Evolutionary conservation across 30 jellyfish, hydroid and myxozoan species (phyloP).

Genomic region (Nemopilema nomurai): DNA sequence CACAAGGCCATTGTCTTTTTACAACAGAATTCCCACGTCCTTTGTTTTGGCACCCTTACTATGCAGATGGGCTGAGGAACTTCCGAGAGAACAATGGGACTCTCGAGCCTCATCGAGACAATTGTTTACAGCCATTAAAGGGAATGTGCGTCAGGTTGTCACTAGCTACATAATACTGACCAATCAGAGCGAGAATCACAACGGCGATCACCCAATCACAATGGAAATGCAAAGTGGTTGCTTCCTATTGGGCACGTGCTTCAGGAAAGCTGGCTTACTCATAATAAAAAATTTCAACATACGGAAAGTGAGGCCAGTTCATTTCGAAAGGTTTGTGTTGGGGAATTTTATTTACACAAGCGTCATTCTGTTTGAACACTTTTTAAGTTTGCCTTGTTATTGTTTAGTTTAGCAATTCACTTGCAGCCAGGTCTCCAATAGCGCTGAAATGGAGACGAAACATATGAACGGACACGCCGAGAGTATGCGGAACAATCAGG

Average conservation of each 20-base stretch:
- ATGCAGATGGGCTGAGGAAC: slow-evolving; percentile 52
- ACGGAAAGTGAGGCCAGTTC: slow-evolving; percentile 85
- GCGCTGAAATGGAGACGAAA: slow-evolving; percentile 56
- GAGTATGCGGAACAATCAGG: slow-evolving; percentile 41
- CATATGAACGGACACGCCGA: slow-evolving; percentile 83
- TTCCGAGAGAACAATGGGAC: slow-evolving; percentile 45
- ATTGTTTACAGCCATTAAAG: slow-evolving; percentile 65
- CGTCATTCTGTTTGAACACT: slow-evolving; percentile 67
- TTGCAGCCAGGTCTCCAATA: neutral
- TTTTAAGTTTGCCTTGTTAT: slow-evolving; percentile 43
- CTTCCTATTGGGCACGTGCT: slow-evolving; percentile 77
- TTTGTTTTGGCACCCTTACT: slow-evolving; percentile 43
- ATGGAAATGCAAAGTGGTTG: slow-evolving; percentile 53
- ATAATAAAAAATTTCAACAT: slow-evolving; percentile 76
- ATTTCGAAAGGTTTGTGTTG: slow-evolving; percentile 69
- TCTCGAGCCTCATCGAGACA: slow-evolving; percentile 18
- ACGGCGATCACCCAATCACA: slow-evolving; percentile 64
- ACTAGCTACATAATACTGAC: slow-evolving; percentile 58
- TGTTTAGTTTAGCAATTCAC: slow-evolving; percentile 45
- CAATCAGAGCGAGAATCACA: slow-evolving; percentile 50
- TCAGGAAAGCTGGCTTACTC: slow-evolving; percentile 70
- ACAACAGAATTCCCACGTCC: slow-evolving; percentile 83
- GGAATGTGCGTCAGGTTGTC: slow-evolving; percentile 73
- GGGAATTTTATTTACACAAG: slow-evolving; percentile 81
- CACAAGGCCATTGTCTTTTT: slow-evolving; percentile 53